Evolutionary conservation across 37 sponge, comb jelly and placozoan genomes (phyloP).

Genomic region (Tethya wilhelma): DNA sequence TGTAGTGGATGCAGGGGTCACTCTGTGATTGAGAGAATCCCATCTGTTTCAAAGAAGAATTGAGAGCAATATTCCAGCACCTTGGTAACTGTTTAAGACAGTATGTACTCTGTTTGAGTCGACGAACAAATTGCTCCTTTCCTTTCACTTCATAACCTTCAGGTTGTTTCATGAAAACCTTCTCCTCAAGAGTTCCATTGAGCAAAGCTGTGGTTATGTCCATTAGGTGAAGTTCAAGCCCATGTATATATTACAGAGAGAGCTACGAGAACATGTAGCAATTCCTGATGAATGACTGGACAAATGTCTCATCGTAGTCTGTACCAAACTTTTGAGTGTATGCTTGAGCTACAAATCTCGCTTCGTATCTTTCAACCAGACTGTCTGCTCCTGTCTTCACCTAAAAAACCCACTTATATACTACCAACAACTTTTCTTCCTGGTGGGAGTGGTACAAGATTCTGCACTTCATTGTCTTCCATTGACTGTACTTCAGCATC

Average conservation of each 20-base stretch:
- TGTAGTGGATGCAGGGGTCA: constrained; percentile 42
- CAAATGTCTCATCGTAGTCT: background rate
- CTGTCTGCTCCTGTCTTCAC: too few species aligned
- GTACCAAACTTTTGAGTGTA: too few species aligned
- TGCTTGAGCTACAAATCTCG: constrained; percentile 35
- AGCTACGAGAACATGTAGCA: constrained; percentile 29
- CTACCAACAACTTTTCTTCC: too few species aligned
- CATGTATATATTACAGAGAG: constrained; percentile 32
- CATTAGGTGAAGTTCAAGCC: constrained; percentile 48
- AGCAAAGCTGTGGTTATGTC: constrained; percentile 39
- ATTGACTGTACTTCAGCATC: too few species aligned
- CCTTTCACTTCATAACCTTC: constrained; percentile 42
- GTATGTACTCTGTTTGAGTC: constrained; percentile 45
- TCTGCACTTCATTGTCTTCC: too few species aligned
- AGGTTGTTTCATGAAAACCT: constrained; percentile 53
- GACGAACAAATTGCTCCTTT: constrained; percentile 47
- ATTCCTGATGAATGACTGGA: constrained; percentile 38
- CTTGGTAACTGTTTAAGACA: constrained; percentile 52
- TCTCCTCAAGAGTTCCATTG: constrained; percentile 41
- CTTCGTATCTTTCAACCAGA: constrained; percentile 34
- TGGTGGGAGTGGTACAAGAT: too few species aligned
- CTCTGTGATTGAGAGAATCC: constrained; percentile 37
- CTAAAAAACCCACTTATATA: too few species aligned
- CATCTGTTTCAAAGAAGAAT: constrained; percentile 29
- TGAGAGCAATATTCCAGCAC: constrained; percentile 48